Evolutionary conservation across 2,888 invertebrate genomes (phyloP), one percentile per base, ranked within the genome.

Genomic region (Drosophila tanythrix): DNA sequence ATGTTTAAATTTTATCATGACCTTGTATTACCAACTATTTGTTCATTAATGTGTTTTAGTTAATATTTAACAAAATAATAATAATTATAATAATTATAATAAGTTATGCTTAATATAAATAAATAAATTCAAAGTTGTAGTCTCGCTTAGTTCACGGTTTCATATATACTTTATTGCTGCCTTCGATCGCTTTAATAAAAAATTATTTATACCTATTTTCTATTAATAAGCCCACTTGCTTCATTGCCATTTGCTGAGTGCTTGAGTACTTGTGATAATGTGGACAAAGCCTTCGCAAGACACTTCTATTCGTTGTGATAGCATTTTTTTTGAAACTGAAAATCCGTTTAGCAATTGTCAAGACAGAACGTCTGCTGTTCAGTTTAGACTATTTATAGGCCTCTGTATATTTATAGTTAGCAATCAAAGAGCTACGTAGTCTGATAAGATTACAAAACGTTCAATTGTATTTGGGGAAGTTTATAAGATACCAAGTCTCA

Each of bases 381-480:
- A 51, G 21, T 52, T 38, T 21, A n/a, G 46, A 25, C 81, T 88
- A 85, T 87, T 85, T 87, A 72, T 88, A 86, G 79, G 31, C 40
- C 25, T 70, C 74, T 88, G 73, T 86, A 76, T 85, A 85, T 85
- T 79, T 88, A 70, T 86, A 85, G 89, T 79, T 61, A 62, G 69
- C 76, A 88, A 85, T 86, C 82, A 76, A 76, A 68, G 70, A 46
- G 69, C 60, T 55, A 43, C 48, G 58, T 51, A 33, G n/a, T 25
- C 68, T 69, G 84, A 85, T 85, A 83, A 85, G 89, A 85, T 85
- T 79, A 75, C 73, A 68, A 70, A 77, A 63, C 69, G 74, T 55
- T 51, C 51, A 70, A 67, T 48, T 71, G 59, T 58, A 78, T 60
- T 62, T 59, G 46, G 13, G 21, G 50, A 64, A 62, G 36, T 33